These are phyloP conservation scores for Crossocerus cetratus DNA, from an alignment of 2,888 invertebrate species.

Conservation along the genomic window DNA sequence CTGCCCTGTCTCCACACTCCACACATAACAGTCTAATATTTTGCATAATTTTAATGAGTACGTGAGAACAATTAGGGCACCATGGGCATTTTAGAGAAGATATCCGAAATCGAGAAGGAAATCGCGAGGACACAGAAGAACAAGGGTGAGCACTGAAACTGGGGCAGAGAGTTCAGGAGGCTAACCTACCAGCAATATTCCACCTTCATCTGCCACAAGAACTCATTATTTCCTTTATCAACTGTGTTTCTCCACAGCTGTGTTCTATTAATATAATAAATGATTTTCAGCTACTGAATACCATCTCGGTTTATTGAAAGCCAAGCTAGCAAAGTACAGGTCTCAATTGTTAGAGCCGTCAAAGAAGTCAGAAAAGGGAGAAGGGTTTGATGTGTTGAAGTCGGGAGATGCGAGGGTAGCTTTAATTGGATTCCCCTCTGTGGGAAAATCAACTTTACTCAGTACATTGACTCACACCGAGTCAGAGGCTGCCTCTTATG, in stretches of 20 bases:
- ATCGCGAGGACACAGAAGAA: slow-evolving; percentile 99
- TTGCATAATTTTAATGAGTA: too few relatives aligned
- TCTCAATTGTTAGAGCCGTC: slow-evolving; percentile 96
- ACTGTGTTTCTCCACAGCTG: slow-evolving; percentile 10
- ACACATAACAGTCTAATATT: too few relatives aligned
- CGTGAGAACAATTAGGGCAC: not conserved
- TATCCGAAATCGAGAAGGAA: slow-evolving; percentile 98
- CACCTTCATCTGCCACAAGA: not conserved
- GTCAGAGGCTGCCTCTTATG: slow-evolving; percentile 98
- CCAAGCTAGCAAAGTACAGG: slow-evolving; percentile 96
- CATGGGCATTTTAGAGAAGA: slow-evolving; percentile 99
- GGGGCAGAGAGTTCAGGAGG: not conserved
- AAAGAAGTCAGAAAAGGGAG: slow-evolving; percentile 96
- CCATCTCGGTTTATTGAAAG: slow-evolving; percentile 98
- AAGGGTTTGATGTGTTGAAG: slow-evolving; percentile 99
- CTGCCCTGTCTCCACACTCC: too few relatives aligned
- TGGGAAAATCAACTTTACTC: slow-evolving; percentile 97
- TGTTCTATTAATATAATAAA: slow-evolving; percentile 1
- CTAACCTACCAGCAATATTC: slow-evolving; percentile 14
- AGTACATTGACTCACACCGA: slow-evolving; percentile 97
- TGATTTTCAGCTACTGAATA: slow-evolving; percentile 94
- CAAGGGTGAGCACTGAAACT: slow-evolving; percentile 85
- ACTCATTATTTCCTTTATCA: not conserved
- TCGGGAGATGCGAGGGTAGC: slow-evolving; percentile 99
- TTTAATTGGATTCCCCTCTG: slow-evolving; percentile 98